Base-by-base conservation (phyloP, 1,140 invertebrate genomes). In the Drosophila nannoptera region DNA sequence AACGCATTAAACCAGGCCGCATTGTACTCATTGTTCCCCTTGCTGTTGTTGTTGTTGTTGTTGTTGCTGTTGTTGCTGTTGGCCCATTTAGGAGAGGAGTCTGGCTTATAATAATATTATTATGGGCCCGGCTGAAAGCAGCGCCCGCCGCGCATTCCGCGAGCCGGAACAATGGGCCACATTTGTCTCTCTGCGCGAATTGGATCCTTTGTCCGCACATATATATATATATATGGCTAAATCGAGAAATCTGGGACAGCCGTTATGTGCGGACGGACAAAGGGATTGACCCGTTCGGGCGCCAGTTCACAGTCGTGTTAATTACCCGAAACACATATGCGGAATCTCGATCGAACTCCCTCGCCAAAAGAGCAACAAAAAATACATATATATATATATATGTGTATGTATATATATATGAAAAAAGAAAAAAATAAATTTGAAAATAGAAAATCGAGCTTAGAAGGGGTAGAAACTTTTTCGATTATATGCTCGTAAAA, bases 401-500 rank as follows among this genome's bases (percentile, higher is more conserved):
- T 36, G 4, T 22, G 3, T 22, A 22, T 22, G 3, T 22, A 22
- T 22, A 22, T 22, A 22, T 22, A 42, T 36, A 36, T 36, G 4
- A 11, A 11, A 42, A n/a, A 12, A n/a, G n/a, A 42, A 9, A 42
- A 5, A 12, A 12, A 42, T 11, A 11, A 33, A 11, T 16, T 35
- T 11, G 16, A 58, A 59, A 59, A 59, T 46, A 59, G 9, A 46
- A 12, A 46, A 38, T 36, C 7, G 4, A 22, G 7, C 8, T 16
- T 11, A 43, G 46, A 36, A 46, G 40, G 36, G 54, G 50, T 61
- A 32, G 62, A 86, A 86, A 86, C 81, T 86, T 86, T 86, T 86
- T 86, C 81, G 81, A 84, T 86, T 86, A 84, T 86, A 80, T 84
- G 81, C 76, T 84, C 83, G 81, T 75, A 84, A 86, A 86, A 86